phyloP scores from a whole-genome alignment of 2,888 invertebrate species.

The Psylliodes chrysocephalus region DNA sequence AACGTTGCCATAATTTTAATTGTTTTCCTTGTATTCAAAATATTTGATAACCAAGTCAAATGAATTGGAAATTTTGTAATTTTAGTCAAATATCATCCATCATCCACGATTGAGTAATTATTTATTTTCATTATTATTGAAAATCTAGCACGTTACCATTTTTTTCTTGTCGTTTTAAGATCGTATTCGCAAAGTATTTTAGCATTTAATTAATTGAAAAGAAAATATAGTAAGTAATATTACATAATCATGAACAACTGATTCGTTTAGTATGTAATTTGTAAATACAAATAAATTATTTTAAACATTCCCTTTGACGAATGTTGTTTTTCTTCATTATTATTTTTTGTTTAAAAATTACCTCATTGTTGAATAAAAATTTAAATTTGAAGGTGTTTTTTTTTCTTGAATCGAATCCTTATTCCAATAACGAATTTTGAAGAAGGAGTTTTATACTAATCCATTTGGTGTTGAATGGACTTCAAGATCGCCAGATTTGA shows the following conservation, averaged over 20 bases:
- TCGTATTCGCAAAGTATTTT: background rate
- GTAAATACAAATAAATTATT: constrained; percentile 47
- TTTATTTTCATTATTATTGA: background rate
- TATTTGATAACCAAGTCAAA: no score
- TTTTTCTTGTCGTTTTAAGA: background rate
- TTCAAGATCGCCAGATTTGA: no score
- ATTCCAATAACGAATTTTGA: no score
- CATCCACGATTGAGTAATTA: background rate
- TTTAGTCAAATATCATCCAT: no score
- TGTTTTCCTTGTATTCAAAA: no score
- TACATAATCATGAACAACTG: background rate
- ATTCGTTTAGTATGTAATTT: constrained; percentile 19
- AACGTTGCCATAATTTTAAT: no score
- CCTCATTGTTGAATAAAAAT: constrained; percentile 20
- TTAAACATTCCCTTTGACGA: constrained; percentile 48
- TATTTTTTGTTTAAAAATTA: constrained; percentile 8
- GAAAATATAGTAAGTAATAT: background rate
- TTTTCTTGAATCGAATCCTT: no score
- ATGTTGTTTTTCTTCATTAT: constrained; percentile 38
- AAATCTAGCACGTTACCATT: background rate
- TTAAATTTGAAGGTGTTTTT: no score
- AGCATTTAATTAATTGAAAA: background rate
- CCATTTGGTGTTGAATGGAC: no score
- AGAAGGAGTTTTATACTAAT: no score
- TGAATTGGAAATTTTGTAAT: no score